Evolutionary conservation across 2,113 vertebrate genomes (phyloP).

Genomic region (Riparia riparia): DNA sequence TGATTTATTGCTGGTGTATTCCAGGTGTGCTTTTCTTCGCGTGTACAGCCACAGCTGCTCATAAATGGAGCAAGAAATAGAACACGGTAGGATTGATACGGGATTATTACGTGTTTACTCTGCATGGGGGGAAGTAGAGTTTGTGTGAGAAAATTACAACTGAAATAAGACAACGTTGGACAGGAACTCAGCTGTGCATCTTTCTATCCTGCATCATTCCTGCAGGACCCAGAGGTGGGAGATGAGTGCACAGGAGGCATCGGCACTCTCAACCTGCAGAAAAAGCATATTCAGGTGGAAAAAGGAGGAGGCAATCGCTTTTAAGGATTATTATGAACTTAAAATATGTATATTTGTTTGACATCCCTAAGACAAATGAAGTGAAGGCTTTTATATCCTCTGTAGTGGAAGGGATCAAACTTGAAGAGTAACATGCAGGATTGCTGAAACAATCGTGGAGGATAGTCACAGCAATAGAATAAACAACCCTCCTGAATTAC

Average conservation of each 20-base stretch:
- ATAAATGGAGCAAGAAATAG: neutral
- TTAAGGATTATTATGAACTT: neutral
- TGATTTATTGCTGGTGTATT: neutral
- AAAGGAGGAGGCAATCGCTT: fast-evolving
- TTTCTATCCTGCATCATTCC: fast-evolving
- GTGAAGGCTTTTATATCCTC: neutral
- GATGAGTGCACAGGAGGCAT: neutral
- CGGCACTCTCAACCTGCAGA: neutral
- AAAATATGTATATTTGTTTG: neutral
- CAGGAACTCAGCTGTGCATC: neutral
- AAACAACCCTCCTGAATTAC: neutral
- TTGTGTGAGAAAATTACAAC: neutral
- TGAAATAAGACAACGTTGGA: neutral
- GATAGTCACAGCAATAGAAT: fast-evolving
- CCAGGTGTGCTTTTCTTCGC: neutral
- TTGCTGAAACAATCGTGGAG: neutral
- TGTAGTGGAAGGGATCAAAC: neutral
- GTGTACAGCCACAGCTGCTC: neutral
- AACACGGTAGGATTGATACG: fast-evolving
- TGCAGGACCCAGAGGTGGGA: neutral
- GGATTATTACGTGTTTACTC: neutral
- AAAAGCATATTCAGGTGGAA: neutral
- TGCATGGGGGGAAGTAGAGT: neutral
- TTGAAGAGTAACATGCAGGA: neutral
- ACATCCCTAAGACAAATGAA: neutral